Base-by-base conservation (phyloP, 2,113 vertebrate genomes). In the Ginglymostoma cirratum region DNA sequence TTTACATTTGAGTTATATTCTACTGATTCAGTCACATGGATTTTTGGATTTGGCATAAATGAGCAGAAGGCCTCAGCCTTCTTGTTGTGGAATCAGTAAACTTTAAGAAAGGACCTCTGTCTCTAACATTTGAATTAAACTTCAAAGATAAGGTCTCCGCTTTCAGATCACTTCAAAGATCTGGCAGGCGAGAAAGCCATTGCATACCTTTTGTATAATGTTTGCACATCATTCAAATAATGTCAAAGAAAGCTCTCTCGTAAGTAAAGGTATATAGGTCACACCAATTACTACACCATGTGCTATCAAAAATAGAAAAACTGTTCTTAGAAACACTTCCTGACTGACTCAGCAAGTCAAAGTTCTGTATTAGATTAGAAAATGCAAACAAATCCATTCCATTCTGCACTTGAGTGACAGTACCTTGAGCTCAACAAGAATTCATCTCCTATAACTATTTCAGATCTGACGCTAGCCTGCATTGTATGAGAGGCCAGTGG, bases 311-410 rank as follows among this genome's bases (percentile, higher is more conserved):
- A 66, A 93, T 93, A 93, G 17, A 65, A 93, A 23, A 42, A n/a
- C 42, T 66, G 15, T 93, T 67, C 61, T 67, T 66, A 7, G 1
- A 93, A 66, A 66, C 61, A 38, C 17, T 38, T 93, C 89, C 89
- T n/a, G n/a, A 93, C 61, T 93, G 89, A 93, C 61, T 92, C 61
- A 93, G 89, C 89, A 67, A 38, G 89, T 21, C 55, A 93, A 66
- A 67, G 89, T 93, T 66, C 52, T 93, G 89, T 17, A 66, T 67
- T 38, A 93, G 89, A 93, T 92, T 66, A 92, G 89, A 66, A 92
- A 92, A 38, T 92, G 34, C 55, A 92, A 92, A n/a, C 89, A 92
- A 38, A 34, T 38, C 34, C 19, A 61, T 38, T 34, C 61, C 5
- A 38, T n/a, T n/a, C n/a, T n/a, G n/a, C 61, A 66, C 21, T 5